Conservation (phyloP, 2,113 vertebrate genomes). For the Argyrosomus japonicus region DNA sequence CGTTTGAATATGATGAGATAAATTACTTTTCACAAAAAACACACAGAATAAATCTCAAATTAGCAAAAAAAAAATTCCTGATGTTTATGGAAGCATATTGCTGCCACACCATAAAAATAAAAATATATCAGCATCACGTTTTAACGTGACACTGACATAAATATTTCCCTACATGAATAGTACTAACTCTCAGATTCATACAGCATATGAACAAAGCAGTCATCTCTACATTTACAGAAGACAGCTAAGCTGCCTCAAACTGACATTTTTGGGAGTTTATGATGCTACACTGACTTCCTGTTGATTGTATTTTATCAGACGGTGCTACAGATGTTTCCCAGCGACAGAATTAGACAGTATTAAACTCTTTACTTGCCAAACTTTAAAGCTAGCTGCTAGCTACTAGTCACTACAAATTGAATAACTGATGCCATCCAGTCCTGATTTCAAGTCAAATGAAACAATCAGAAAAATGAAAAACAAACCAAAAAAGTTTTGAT, state of each 20-base stretch:
- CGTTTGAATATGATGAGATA: not conserved
- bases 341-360: not conserved
- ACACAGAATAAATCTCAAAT: not conserved
- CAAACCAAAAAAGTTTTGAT: not conserved
- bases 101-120: too few species aligned
- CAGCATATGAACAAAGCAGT: not conserved
- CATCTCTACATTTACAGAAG: not conserved
- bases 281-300: not conserved
- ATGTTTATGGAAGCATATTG: too few species aligned
- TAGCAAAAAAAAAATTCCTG: not conserved
- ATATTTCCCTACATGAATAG: not conserved
- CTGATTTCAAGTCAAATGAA: not conserved
- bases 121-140: too few species aligned
- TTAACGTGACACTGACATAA: too few species aligned
- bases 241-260: not conserved
- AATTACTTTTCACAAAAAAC: not conserved
- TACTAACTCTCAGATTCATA: not conserved
- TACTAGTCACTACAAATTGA: not conserved
- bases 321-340: not conserved
- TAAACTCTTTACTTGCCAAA: not conserved
- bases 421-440: not conserved
- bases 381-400: not conserved
- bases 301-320: not conserved
- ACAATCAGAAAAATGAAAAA: not conserved
- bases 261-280: not conserved